Evolutionary conservation across 92 coral and sea anemone genomes (phyloP).

Genomic region (Diadumene lineata): DNA sequence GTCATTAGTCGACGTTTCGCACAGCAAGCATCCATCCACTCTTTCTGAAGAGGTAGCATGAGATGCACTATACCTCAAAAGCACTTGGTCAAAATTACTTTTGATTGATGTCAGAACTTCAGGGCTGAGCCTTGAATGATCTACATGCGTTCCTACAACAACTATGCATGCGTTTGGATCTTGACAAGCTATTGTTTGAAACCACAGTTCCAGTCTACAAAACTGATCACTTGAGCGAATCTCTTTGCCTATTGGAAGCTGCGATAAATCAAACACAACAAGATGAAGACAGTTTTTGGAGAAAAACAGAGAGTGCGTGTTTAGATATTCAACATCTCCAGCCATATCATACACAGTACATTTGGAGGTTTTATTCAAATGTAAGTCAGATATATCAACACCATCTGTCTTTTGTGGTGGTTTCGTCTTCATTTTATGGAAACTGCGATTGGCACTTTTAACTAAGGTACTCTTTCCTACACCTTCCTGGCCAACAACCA

Average conservation of each 20-base stretch:
- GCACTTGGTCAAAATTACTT: background rate
- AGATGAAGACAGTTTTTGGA: constrained; percentile 23
- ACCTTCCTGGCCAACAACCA: constrained; percentile 42
- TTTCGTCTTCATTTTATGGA: background rate
- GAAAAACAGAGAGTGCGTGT: constrained; percentile 30
- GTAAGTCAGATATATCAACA: constrained; percentile 1
- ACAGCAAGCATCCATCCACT: constrained; percentile 16
- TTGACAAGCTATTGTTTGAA: constrained; percentile 31
- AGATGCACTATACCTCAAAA: constrained; percentile 13
- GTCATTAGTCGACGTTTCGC: background rate
- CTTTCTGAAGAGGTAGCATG: background rate
- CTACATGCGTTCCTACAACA: constrained; percentile 41
- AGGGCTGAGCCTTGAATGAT: background rate
- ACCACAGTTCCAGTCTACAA: constrained; percentile 37
- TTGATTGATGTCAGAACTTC: background rate
- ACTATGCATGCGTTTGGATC: constrained; percentile 2
- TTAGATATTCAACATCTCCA: constrained; percentile 47
- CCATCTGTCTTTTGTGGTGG: constrained; percentile 36
- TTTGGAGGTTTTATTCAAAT: background rate
- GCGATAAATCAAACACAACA: constrained; percentile 28
- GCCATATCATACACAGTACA: constrained; percentile 33
- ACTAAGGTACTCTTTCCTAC: constrained; percentile 37
- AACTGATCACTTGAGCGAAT: constrained; percentile 26
- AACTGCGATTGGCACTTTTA: constrained; percentile 16
- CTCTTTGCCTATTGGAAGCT: constrained; percentile 4